Percentiles rank a stretch among this genome's conserved stretches.
Conservation (phyloP, 2,797 vertebrate genomes). For the Gymnocypris eckloni region DNA sequence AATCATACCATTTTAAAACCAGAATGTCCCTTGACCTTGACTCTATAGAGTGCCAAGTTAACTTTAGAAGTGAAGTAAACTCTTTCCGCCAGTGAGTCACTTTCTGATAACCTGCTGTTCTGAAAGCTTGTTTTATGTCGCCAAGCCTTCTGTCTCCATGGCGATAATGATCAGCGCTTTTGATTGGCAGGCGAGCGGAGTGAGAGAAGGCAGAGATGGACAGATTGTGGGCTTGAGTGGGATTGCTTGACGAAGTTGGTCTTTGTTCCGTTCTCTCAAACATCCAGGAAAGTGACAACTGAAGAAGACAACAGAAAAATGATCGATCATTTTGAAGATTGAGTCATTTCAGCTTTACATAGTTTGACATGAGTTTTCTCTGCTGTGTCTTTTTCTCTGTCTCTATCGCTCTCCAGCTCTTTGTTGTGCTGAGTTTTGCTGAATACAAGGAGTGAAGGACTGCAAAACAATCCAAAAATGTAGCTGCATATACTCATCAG, state of each 20-base stretch:
- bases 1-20: slow-evolving; percentile 41
- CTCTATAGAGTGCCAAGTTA: slow-evolving; percentile 2
- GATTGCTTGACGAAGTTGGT: slow-evolving; percentile 55
- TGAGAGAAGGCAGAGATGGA: slow-evolving; percentile 52
- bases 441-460: not conserved
- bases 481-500: not conserved
- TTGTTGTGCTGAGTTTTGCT: slow-evolving; percentile 20
- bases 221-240: slow-evolving; percentile 50
- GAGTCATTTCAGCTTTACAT: slow-evolving; percentile 47
- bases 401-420: slow-evolving; percentile 14
- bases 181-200: slow-evolving; percentile 53
- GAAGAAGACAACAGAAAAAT: slow-evolving; percentile 47
- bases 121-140: slow-evolving; percentile 28
- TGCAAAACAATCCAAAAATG: not conserved
- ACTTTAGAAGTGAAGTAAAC: slow-evolving; percentile 15
- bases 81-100: slow-evolving; percentile 27
- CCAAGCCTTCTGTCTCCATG: slow-evolving; percentile 46
- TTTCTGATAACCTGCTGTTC: slow-evolving; percentile 28
- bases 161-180: slow-evolving; percentile 42
- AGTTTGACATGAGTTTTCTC: slow-evolving; percentile 20
- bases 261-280: slow-evolving; percentile 36
- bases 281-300: slow-evolving; percentile 49
- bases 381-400: not conserved
- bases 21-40: slow-evolving; percentile 30
- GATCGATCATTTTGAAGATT: slow-evolving; percentile 40